Base-by-base conservation (phyloP, 2,113 vertebrate species). In the Aegypius monachus region DNA sequence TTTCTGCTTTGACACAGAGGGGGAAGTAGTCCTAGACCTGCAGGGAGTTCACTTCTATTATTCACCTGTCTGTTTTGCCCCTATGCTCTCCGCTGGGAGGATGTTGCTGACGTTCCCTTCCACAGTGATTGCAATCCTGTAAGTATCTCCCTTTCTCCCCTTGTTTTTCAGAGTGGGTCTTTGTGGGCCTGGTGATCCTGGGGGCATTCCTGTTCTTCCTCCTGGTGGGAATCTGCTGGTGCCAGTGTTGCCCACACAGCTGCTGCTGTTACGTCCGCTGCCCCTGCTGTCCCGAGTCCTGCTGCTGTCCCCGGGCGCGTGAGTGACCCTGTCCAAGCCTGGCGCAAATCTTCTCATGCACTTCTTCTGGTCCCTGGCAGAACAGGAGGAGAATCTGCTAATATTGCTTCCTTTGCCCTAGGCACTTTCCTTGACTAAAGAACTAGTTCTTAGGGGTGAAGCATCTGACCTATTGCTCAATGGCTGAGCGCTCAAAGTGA, bases 201-300 rank as follows among this genome's bases (percentile, higher is more conserved):
- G 99, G 99, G 22, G 97, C 98, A 0, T 78, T 99, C 96, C 97
- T 99, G 86, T 98, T 99, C 98, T 98, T 99, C 91, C 95, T 99
- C 13, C 88, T 99, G 95, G 95, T 99, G 97, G 99, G 99, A 34
- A 98, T 99, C 97, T 99, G 99, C 98, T 99, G 99, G 99, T 99
- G 99, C 96, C 99, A 99, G 97, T 99, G 99, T 96, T 99, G 99
- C 82, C 99, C 99, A 5, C 99, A 99, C 92, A 99, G 99, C 94
- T 99, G 99, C 97, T 99, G 99, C 96, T 99, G 99, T 97, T 99
- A 99, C 17, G 81, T 99, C 77, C 98, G 99, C 95, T 99, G 99
- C 92, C 99, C 99, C n/a, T 99, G 99, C 97, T 99, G 99, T 87
- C 99, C 99, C 0, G 99, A 99, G 58, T 98, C 99, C 77, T 99